Conservation (phyloP, 2,888 invertebrate species). For the Tipula unca region DNA sequence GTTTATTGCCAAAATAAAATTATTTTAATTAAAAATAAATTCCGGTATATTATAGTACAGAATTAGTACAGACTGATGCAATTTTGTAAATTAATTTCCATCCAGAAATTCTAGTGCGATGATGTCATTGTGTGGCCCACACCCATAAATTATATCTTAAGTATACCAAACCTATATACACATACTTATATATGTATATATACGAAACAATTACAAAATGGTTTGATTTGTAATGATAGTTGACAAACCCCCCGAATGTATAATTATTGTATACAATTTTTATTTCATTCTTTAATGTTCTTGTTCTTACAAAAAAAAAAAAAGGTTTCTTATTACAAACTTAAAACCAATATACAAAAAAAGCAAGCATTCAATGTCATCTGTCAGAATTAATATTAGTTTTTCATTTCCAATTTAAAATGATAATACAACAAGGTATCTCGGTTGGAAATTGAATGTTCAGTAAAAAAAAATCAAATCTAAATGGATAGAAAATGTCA, state of each 20-base stretch:
- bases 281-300: not conserved
- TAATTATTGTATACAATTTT: not conserved
- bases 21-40: not conserved
- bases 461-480: not conserved
- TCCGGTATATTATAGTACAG: not conserved
- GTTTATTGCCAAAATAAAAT: not conserved
- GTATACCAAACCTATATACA: not conserved
- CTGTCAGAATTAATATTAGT: slow-evolving; percentile 14
- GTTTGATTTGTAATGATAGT: slow-evolving; percentile 8
- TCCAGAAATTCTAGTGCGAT: not conserved
- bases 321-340: not conserved
- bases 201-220: not conserved
- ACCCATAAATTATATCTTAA: not conserved
- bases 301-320: not conserved
- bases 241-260: not conserved
- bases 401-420: not conserved
- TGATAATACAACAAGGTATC: not conserved
- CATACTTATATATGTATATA: too few relatives aligned
- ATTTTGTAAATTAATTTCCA: not conserved
- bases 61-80: not conserved
- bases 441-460: not conserved
- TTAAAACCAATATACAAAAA: not conserved
- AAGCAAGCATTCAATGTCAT: not conserved
- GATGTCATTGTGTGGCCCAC: not conserved
- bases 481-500: not conserved